phyloP scores from a whole-genome alignment of 2,113 vertebrate species.

The Daphoenositta chrysoptera region DNA sequence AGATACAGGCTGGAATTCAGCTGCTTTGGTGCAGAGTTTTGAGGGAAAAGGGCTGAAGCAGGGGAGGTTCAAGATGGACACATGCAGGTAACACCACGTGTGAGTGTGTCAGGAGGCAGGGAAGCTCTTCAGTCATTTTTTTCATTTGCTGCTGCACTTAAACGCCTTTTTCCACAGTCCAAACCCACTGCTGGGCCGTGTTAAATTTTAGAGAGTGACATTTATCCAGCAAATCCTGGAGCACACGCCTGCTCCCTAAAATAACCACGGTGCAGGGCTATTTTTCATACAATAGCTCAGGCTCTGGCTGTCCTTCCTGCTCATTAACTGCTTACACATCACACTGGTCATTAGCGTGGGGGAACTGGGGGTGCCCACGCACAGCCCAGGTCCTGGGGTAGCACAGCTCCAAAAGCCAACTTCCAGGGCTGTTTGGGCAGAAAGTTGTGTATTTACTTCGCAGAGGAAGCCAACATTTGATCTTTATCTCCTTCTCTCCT shows the following conservation, averaged over 20 bases:
- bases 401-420: not conserved
- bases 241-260: constrained; percentile 66
- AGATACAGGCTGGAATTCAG: not conserved
- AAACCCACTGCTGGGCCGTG: constrained; percentile 20
- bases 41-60: not conserved
- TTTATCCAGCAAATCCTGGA: constrained; percentile 67
- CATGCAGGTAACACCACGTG: not conserved
- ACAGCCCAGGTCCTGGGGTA: not conserved
- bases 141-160: not conserved
- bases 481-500: constrained; percentile 20
- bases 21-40: not conserved
- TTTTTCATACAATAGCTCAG: constrained; percentile 58
- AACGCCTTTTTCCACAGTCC: not conserved
- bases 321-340: not conserved
- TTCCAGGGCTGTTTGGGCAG: not conserved
- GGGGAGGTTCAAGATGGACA: not conserved
- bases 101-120: not conserved
- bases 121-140: not conserved
- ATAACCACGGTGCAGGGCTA: constrained; percentile 54
- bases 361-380: not conserved
- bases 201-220: constrained; percentile 65
- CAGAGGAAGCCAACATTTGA: not conserved
- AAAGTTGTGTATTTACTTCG: not conserved
- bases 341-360: not conserved
- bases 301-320: not conserved